Conservation (phyloP, 2,888 invertebrate species). For the Synergus itoensis region DNA sequence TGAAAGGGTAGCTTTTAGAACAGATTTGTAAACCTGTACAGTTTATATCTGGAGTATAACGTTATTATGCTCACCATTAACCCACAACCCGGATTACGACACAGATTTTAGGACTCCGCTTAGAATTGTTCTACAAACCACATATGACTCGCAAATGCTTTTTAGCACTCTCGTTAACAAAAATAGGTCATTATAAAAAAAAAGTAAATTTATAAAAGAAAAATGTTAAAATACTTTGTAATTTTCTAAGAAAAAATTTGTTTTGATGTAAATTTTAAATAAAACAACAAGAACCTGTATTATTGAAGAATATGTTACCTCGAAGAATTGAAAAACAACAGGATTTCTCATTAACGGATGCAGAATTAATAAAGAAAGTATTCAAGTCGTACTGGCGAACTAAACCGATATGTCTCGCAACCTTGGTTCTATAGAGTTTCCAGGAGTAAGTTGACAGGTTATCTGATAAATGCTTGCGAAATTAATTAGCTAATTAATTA, state of each 20-base stretch:
- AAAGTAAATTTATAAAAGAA: neutral
- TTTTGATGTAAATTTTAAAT: neutral
- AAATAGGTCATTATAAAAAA: slow-evolving; percentile 6
- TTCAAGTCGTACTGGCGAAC: slow-evolving; percentile 65
- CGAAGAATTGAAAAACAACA: slow-evolving; percentile 48
- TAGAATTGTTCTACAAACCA: slow-evolving; percentile 29
- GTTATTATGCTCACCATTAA: slow-evolving; percentile 60
- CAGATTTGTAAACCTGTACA: slow-evolving; percentile 53
- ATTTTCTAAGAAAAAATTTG: neutral
- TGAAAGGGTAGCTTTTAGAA: slow-evolving; percentile 47
- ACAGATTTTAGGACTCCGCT: slow-evolving; percentile 59
- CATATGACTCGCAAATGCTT: slow-evolving; percentile 12
- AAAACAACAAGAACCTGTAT: neutral
- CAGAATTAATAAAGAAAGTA: slow-evolving; percentile 61
- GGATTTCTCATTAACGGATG: slow-evolving; percentile 65
- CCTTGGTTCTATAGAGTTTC: slow-evolving; percentile 64
- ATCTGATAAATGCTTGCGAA: slow-evolving; percentile 69
- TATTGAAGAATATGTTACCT: neutral
- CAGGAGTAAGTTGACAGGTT: slow-evolving; percentile 57
- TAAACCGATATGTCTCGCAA: slow-evolving; percentile 69
- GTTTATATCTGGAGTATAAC: slow-evolving; percentile 55
- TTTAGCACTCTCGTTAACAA: neutral
- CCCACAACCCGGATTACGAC: slow-evolving; percentile 62
- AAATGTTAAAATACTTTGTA: neutral
- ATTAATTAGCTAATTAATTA: slow-evolving; percentile 73